Conservation (phyloP, 2,113 vertebrate genomes). For the Leucopsar rothschildi region DNA sequence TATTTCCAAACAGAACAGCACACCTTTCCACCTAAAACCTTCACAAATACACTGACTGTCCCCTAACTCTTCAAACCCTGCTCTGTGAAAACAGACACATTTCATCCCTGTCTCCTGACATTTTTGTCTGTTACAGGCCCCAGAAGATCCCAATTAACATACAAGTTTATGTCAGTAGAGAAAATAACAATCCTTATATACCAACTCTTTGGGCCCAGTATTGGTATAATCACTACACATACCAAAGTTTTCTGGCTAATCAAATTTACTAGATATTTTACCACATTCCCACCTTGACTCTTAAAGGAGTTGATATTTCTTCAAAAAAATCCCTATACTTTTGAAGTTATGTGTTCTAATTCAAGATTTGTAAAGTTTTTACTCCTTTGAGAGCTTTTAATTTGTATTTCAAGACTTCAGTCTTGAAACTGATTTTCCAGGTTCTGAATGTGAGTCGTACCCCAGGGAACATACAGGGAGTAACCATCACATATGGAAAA, state of each 20-base stretch:
- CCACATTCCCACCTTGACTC: background rate
- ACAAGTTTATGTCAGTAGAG: background rate
- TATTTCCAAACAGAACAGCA: background rate
- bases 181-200: background rate
- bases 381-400: background rate
- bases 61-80: background rate
- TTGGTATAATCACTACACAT: background rate
- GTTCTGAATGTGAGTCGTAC: background rate
- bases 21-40: background rate
- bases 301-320: background rate
- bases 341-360: background rate
- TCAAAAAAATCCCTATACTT: background rate
- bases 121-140: background rate
- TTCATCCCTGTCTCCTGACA: background rate
- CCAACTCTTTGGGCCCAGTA: background rate
- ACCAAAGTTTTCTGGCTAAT: background rate
- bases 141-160: background rate
- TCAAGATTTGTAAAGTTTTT: background rate
- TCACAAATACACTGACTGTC: background rate
- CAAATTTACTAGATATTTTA: background rate
- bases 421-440: background rate
- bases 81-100: background rate
- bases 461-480: fast-evolving
- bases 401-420: background rate
- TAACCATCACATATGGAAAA: background rate